phyloP scores from a whole-genome alignment of 1,140 invertebrate genomes.

The Araneus ventricosus region DNA sequence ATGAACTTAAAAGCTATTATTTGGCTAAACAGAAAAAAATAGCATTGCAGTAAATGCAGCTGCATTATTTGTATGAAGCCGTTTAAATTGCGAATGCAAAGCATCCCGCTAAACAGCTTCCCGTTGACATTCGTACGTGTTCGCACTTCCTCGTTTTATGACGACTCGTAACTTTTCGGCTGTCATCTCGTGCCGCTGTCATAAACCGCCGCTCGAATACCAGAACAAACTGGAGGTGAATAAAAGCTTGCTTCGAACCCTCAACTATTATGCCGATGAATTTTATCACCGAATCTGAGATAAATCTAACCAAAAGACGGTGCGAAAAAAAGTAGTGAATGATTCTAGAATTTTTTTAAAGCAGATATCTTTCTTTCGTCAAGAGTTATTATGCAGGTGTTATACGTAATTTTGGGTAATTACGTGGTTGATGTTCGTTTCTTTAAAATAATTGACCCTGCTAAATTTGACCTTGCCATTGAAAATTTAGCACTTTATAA shows the following conservation, averaged over 20 bases:
- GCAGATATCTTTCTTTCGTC: not conserved
- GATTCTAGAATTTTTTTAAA: not conserved
- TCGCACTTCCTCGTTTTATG: slow-evolving; percentile 23
- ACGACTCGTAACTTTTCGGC: not conserved
- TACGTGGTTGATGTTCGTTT: not conserved
- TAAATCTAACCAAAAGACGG: not conserved
- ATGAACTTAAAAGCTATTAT: too few species aligned
- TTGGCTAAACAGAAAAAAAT: too few species aligned
- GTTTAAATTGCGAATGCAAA: too few species aligned
- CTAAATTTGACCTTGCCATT: too few species aligned
- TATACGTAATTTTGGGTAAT: not conserved
- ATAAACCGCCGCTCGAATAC: not conserved
- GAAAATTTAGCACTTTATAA: too few species aligned
- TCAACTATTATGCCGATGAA: not conserved
- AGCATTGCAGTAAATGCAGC: too few species aligned
- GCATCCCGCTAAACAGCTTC: not conserved
- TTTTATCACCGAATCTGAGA: not conserved
- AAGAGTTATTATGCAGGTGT: not conserved
- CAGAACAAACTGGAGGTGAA: not conserved
- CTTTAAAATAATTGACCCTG: not conserved
- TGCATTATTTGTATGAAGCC: too few species aligned
- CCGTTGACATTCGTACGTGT: not conserved
- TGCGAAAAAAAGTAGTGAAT: not conserved
- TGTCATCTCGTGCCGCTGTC: not conserved
- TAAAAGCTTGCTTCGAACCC: not conserved